These are phyloP conservation scores for Mizuhopecten yessoensis DNA, from an alignment of 1,140 invertebrate genomes.

Conservation along the genomic window DNA sequence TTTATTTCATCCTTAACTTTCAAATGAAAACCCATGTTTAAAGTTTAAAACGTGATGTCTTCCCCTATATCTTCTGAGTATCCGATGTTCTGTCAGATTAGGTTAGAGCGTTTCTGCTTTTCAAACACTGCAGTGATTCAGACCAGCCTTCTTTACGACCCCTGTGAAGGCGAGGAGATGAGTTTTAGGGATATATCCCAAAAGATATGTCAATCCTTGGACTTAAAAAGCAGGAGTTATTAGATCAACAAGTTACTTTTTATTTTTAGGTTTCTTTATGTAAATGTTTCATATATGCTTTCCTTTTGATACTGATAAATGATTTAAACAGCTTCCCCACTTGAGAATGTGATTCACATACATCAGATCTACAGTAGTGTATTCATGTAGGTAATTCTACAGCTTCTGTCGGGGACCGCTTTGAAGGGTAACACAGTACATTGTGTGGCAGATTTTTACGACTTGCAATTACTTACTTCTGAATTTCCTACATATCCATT, in stretches of 20 bases:
- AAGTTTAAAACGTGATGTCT: neutral
- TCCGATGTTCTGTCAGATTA: constrained; percentile 5
- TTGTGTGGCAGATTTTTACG: too few relatives aligned
- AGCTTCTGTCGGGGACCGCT: too few relatives aligned
- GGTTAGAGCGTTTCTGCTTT: neutral
- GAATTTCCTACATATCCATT: too few relatives aligned
- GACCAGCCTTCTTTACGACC: neutral
- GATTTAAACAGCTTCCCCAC: neutral
- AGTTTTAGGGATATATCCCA: neutral
- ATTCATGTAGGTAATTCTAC: too few relatives aligned
- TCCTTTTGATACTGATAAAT: neutral
- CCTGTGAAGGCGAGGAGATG: neutral
- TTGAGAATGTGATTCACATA: too few relatives aligned
- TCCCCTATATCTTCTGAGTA: neutral
- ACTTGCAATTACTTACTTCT: too few relatives aligned
- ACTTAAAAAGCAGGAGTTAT: neutral
- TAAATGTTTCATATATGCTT: neutral
- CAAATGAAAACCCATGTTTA: neutral
- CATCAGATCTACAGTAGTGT: too few relatives aligned
- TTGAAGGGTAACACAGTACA: too few relatives aligned
- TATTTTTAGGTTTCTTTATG: neutral
- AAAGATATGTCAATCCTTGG: neutral
- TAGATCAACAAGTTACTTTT: neutral
- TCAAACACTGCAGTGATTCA: constrained; percentile 15
- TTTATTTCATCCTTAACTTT: neutral